phyloP scores from a whole-genome alignment of 2,113 vertebrate genomes.

The Drymodes brunneopygia region DNA sequence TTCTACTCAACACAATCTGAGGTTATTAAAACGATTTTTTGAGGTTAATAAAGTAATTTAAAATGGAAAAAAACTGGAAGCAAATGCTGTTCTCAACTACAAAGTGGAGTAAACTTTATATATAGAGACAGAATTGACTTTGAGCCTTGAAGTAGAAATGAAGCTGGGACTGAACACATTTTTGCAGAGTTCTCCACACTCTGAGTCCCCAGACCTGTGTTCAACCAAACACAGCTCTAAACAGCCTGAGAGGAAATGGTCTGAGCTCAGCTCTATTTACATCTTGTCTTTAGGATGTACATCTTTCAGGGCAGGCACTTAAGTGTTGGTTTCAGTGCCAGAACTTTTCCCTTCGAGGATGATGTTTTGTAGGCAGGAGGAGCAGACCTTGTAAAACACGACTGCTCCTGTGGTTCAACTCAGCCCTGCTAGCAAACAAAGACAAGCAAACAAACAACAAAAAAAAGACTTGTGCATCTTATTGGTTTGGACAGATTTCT shows the following conservation, averaged over 20 bases:
- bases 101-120: background rate
- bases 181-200: background rate
- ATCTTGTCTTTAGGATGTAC: background rate
- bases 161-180: background rate
- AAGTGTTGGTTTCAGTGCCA: slow-evolving; percentile 28
- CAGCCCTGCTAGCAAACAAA: background rate
- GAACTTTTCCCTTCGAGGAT: slow-evolving; percentile 36
- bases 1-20: background rate
- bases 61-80: background rate
- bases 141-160: background rate
- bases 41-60: background rate
- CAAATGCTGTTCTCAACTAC: background rate
- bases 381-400: slow-evolving; percentile 39
- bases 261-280: slow-evolving; percentile 4
- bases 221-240: background rate
- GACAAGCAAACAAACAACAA: background rate
- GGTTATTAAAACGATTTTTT: background rate
- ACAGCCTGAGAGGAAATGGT: background rate
- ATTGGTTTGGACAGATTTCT: background rate
- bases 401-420: slow-evolving; percentile 5
- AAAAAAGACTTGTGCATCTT: background rate
- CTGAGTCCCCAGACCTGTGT: background rate
- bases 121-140: background rate
- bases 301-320: background rate
- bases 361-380: slow-evolving; percentile 38